Conservation (phyloP, 2,113 vertebrate genomes). For the Tetraodon nigroviridis region DNA sequence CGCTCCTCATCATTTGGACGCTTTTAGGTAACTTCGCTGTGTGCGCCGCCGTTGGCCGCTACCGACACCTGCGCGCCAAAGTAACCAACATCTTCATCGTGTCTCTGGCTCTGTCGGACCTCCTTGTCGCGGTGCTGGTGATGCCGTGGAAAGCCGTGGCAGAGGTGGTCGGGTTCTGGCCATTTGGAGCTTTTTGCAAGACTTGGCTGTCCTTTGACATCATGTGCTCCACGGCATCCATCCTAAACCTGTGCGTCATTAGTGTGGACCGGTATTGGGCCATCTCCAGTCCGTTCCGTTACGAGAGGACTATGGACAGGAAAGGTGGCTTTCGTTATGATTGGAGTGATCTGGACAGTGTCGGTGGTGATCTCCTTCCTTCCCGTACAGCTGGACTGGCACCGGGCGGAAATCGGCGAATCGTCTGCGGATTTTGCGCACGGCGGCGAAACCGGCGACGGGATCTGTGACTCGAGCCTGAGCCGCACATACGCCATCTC, state of each 20-base stretch:
- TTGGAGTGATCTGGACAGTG: constrained; percentile 60
- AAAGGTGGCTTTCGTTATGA: constrained; percentile 58
- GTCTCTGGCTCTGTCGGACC: constrained; percentile 68
- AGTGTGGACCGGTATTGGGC: constrained; percentile 66
- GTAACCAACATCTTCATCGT: constrained; percentile 69
- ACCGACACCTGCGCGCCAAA: constrained; percentile 64
- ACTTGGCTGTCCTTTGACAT: constrained; percentile 67
- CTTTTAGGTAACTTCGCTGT: constrained; percentile 66
- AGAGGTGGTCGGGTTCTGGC: constrained; percentile 63
- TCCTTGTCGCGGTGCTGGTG: constrained; percentile 66
- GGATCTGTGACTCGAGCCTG: constrained; percentile 61
- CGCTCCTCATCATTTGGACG: constrained; percentile 68
- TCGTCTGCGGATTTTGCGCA: neutral
- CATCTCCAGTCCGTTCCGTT: constrained; percentile 62
- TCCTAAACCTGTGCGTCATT: constrained; percentile 64
- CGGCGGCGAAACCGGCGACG: neutral
- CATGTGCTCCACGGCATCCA: constrained; percentile 67
- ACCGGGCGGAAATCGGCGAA: constrained; percentile 41
- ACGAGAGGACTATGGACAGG: constrained; percentile 59
- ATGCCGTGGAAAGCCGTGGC: constrained; percentile 70
- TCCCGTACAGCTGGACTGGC: constrained; percentile 63
- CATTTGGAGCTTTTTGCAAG: constrained; percentile 57
- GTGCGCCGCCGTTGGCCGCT: constrained; percentile 61
- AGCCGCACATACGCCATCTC: constrained; percentile 64
- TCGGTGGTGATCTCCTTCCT: constrained; percentile 63